Evolutionary conservation across 2,113 vertebrate species (phyloP), one percentile per base, ranked within the genome.

Genomic region (Dinomys branickii): DNA sequence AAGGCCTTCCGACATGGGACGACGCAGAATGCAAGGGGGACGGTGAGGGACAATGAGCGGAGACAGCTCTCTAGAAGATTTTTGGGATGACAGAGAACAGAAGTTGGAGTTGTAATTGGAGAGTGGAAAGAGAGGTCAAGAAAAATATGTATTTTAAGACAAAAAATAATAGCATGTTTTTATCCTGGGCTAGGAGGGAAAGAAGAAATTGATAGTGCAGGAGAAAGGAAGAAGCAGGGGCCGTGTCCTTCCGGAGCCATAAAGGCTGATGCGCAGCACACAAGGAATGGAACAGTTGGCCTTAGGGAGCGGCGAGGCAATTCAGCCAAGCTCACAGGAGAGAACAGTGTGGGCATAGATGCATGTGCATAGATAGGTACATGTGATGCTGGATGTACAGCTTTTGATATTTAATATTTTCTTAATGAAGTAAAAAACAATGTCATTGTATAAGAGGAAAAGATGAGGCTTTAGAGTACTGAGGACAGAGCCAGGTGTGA

Each of bases 291-390:
- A 63, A 1, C 26, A 85, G 7, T 0, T 30, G 30, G 28, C 12
- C 13, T 24, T 22, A 56, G 52, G 67, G 1, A 71, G 28, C 1
- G 52, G 28, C 38, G 71, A 20, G 1, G 7, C 26, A 71, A 75
- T 67, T 33, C 35, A 38, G 8, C 44, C 56, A 38, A 28, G 56
- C 59, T 4, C 12, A 65, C 8, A 67, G 24, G 44, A 58, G 44
- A 52, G 83, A 16, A 83, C 28, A 56, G 82, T 30, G 30, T 0
- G 11, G n/a, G 19, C 69, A 83, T 8, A 52, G 44, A 92, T 0
- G 3, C 33, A 56, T 12, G 16, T 19, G 33, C 35, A 14, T 0
- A 75, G 11, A 14, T 0, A 75, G 11, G n/a, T n/a, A 2, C 0
- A 16, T 44, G 12, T 47, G 54, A 88, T 3, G 1, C 1, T n/a